phyloP scores from a whole-genome alignment of 2,113 vertebrate species.

The Catharus minimus region DNA sequence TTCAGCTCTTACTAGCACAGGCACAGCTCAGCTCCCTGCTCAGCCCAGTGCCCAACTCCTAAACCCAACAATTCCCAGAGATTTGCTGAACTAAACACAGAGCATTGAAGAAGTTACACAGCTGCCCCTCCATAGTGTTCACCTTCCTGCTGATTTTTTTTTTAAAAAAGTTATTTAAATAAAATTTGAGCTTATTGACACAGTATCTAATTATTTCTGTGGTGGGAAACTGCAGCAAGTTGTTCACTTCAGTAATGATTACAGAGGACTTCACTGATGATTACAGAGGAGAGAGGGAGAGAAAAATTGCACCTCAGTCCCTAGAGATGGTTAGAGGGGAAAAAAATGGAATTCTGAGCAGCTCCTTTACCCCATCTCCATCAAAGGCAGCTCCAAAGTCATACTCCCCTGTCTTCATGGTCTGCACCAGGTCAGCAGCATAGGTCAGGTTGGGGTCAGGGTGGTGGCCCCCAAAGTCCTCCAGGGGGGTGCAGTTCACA shows the following conservation, averaged over 20 bases:
- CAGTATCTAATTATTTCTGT: not conserved
- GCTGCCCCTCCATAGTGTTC: not conserved
- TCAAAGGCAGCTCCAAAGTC: slow-evolving; percentile 98
- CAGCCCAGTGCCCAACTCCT: not conserved
- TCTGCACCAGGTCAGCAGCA: slow-evolving; percentile 91
- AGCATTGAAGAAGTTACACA: not conserved
- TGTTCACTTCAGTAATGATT: not conserved
- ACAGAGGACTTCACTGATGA: not conserved
- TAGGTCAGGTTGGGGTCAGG: slow-evolving; percentile 98
- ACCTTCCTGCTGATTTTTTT: not conserved
- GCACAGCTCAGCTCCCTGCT: not conserved
- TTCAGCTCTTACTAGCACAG: not conserved
- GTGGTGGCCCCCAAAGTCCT: slow-evolving; percentile 97
- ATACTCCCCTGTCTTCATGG: slow-evolving; percentile 94
- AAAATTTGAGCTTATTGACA: not conserved
- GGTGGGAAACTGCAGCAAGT: not conserved
- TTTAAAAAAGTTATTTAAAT: not conserved
- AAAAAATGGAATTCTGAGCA: not conserved
- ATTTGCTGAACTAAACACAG: not conserved
- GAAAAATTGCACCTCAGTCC: not conserved
- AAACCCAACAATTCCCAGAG: not conserved
- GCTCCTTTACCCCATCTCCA: slow-evolving; percentile 90
- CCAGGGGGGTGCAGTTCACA: slow-evolving; percentile 89
- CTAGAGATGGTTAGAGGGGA: not conserved
- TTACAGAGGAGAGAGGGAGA: not conserved